Evolutionary conservation across 1,140 invertebrate genomes (phyloP).

Genomic region (Ruditapes philippinarum): DNA sequence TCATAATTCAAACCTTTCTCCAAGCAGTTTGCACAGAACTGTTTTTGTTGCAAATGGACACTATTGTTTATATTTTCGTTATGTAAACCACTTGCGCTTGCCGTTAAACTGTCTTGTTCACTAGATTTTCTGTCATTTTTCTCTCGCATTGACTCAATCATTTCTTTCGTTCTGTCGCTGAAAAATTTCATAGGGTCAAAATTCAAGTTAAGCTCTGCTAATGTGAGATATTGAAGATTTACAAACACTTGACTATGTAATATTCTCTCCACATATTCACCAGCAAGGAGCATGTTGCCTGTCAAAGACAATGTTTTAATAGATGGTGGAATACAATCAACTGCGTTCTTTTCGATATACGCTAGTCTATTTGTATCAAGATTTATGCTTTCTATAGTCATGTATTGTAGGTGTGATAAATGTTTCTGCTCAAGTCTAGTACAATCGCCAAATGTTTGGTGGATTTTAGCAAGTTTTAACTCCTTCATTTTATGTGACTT

Average conservation of each 20-base stretch:
- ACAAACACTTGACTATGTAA: not conserved
- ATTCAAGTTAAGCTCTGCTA: conserved; percentile 1
- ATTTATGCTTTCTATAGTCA: not conserved
- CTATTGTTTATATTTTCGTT: not conserved
- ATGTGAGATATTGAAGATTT: not conserved
- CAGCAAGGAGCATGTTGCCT: conserved; percentile 1
- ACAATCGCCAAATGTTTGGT: conserved; percentile 10
- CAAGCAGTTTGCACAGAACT: not conserved
- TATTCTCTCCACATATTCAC: not conserved
- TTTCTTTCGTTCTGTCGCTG: not conserved
- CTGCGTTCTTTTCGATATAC: not conserved
- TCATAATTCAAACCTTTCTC: not conserved
- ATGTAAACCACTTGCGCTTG: not conserved
- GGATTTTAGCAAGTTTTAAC: conserved; percentile 7
- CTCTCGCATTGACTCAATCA: not conserved
- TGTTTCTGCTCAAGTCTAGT: not conserved
- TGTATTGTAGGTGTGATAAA: not conserved
- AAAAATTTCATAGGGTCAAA: not conserved
- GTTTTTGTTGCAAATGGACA: not conserved
- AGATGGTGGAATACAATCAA: not conserved
- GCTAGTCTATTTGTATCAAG: conserved; percentile 10
- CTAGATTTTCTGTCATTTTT: not conserved
- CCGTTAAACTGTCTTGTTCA: not conserved
- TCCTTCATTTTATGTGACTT: not conserved
- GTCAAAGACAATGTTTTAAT: not conserved